Percentiles rank a stretch among this genome's conserved stretches.
Conservation (phyloP, 2,888 invertebrate genomes). For the Polymixis lichenea region DNA sequence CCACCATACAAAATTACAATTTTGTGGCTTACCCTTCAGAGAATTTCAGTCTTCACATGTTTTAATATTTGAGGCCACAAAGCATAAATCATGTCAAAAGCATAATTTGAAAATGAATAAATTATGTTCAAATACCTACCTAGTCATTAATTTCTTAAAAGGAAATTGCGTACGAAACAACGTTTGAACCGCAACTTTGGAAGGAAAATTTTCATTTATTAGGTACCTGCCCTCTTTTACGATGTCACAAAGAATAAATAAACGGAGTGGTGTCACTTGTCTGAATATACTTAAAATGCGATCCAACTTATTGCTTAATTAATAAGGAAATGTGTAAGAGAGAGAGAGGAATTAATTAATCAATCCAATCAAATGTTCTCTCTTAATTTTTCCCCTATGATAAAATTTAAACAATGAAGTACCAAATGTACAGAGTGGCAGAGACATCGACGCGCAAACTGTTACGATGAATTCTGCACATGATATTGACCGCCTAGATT, state of each 20-base stretch:
- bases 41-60: too few relatives aligned
- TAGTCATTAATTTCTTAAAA: background rate
- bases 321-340: too few relatives aligned
- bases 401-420: too few relatives aligned
- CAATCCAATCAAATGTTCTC: too few relatives aligned
- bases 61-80: background rate
- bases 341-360: too few relatives aligned
- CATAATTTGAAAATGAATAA: conserved; percentile 40
- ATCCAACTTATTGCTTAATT: too few relatives aligned
- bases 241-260: background rate
- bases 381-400: too few relatives aligned
- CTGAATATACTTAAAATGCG: background rate
- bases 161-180: conserved; percentile 29
- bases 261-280: background rate
- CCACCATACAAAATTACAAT: too few relatives aligned
- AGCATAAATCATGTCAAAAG: conserved; percentile 26
- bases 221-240: conserved; percentile 7
- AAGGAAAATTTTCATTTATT: conserved; percentile 8
- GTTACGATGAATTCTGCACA: too few relatives aligned
- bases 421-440: too few relatives aligned
- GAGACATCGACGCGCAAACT: too few relatives aligned
- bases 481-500: too few relatives aligned
- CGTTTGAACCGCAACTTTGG: conserved; percentile 2
- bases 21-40: background rate
- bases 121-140: conserved; percentile 18